Base-by-base conservation (phyloP, 2,888 invertebrate genomes). In the Tryphoninae sp. region DNA sequence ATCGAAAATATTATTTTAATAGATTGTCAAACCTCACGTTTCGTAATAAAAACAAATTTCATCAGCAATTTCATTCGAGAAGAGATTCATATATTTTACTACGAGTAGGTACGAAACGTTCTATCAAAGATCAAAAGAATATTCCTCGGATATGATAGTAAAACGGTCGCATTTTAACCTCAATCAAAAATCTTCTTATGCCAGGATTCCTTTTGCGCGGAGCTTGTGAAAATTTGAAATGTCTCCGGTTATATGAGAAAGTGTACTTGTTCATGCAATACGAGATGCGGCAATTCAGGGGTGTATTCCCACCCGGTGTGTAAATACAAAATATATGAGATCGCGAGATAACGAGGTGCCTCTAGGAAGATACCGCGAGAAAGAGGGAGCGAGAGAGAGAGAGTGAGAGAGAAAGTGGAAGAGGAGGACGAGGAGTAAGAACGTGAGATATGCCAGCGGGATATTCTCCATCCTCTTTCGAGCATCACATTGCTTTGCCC, bases 321-420 rank as follows among this genome's bases (percentile, higher is more conserved):
- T 84, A 87, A 87, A 86, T 87, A 84, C 82, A 80, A 83, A 33
- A 86, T 84, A 84, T 78, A 72, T 75, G 78, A 80, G 79, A 80
- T 73, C 22, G 59, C 40, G 58, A 51, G 59, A 73, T 78, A 72
- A 73, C 65, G 72, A 72, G 67, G n/a, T 40, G 45, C 55, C 40
- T 61, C 22, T 51, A 49, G 33, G 19, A 72, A 61, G 72, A 72
- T 26, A 23, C 59, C 64, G 45, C 58, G 42, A 62, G 58, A 61
- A 26, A 62, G 11, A 51, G 45, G 13, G 45, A 6, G 45, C 11
- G 9, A 45, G 3, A 45, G 45, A 45, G 45, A 45, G 45, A 13
- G 13, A 45, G 45, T 2, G 45, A 45, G 45, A 45, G 45, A 45
- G 45, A 69, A 42, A 62, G 42, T 55, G 55, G 49, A 19, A 62